phyloP scores from a whole-genome alignment of 1,140 invertebrate genomes.

The Calephelis virginiensis region DNA sequence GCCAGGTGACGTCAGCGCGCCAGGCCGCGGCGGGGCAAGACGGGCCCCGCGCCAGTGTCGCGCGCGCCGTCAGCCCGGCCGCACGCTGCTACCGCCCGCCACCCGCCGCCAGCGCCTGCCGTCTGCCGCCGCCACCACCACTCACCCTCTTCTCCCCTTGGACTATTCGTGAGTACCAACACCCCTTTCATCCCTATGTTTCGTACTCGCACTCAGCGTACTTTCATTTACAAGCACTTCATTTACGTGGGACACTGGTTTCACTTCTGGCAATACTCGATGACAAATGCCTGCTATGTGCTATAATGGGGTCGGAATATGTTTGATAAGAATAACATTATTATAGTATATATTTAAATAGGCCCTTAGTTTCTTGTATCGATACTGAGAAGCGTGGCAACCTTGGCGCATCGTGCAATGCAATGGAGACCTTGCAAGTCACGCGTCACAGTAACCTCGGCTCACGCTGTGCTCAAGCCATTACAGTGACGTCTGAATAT shows the following conservation, averaged over 20 bases:
- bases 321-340: neutral
- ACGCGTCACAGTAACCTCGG: slow-evolving; percentile 77
- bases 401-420: slow-evolving; percentile 77
- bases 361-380: slow-evolving; percentile 48
- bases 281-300: slow-evolving; percentile 8
- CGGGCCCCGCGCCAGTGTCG: slow-evolving; percentile 76
- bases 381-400: slow-evolving; percentile 62
- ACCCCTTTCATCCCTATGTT: slow-evolving; percentile 33
- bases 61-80: slow-evolving; percentile 69
- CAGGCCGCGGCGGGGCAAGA: slow-evolving; percentile 74
- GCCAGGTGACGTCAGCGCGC: slow-evolving; percentile 73
- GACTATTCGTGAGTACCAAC: slow-evolving; percentile 42
- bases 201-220: slow-evolving; percentile 28
- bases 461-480: slow-evolving; percentile 66
- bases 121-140: slow-evolving; percentile 38
- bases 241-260: slow-evolving; percentile 54
- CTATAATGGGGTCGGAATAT: neutral
- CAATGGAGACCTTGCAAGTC: slow-evolving; percentile 76
- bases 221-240: slow-evolving; percentile 47
- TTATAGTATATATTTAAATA: slow-evolving; percentile 27
- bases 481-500: slow-evolving; percentile 51
- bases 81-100: slow-evolving; percentile 54
- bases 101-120: slow-evolving; percentile 38
- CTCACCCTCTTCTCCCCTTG: slow-evolving; percentile 41
- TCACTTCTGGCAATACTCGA: slow-evolving; percentile 44